Percentiles rank a stretch among this genome's conserved stretches.
Conservation (phyloP, 2,113 vertebrate genomes). For the Bos indicus region DNA sequence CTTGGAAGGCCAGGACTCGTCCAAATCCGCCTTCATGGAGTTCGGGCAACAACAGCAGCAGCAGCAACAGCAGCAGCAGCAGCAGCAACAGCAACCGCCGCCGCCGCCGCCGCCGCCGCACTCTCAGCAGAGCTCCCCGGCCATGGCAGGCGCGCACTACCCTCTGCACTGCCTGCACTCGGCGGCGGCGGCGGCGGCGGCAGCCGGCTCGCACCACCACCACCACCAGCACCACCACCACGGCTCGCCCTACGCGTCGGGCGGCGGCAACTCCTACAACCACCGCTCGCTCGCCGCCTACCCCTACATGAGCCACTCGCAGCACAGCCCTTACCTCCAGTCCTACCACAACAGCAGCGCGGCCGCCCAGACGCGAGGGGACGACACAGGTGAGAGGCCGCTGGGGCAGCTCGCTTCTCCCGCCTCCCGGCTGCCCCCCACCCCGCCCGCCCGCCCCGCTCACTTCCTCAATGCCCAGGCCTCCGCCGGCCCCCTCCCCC, state of each 20-base stretch:
- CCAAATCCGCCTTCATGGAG: conserved; percentile 99
- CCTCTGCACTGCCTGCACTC: conserved; percentile 96
- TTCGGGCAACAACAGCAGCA: conserved; percentile 95
- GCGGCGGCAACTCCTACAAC: conserved; percentile 93
- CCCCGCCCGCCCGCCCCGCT: conserved; percentile 25
- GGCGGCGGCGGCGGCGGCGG: conserved; percentile 70
- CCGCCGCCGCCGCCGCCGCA: conserved; percentile 90
- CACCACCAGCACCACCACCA: conserved; percentile 96
- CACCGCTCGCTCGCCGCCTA: conserved; percentile 91
- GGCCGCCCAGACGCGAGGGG: conserved; percentile 93
- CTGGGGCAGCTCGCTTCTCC: conserved; percentile 53
- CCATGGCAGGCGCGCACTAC: conserved; percentile 94
- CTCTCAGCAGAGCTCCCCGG: conserved; percentile 87
- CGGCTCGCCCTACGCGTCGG: conserved; percentile 92
- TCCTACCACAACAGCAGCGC: conserved; percentile 92
- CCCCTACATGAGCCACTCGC: conserved; percentile 96
- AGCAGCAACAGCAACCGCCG: conserved; percentile 52
- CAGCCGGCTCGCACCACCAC: conserved; percentile 82
- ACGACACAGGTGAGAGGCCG: conserved; percentile 95
- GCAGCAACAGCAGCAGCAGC: conserved; percentile 85
- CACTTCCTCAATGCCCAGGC: conserved; percentile 36
- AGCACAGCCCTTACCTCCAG: conserved; percentile 98
- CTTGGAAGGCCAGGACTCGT: conserved; percentile 99
- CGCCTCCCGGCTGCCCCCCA: conserved; percentile 49
- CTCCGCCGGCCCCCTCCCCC: conserved; percentile 32